Evolutionary conservation across 2,797 vertebrate species (phyloP), one percentile per base, ranked within the genome.

Genomic region (Acrocephalus scirpaceus): DNA sequence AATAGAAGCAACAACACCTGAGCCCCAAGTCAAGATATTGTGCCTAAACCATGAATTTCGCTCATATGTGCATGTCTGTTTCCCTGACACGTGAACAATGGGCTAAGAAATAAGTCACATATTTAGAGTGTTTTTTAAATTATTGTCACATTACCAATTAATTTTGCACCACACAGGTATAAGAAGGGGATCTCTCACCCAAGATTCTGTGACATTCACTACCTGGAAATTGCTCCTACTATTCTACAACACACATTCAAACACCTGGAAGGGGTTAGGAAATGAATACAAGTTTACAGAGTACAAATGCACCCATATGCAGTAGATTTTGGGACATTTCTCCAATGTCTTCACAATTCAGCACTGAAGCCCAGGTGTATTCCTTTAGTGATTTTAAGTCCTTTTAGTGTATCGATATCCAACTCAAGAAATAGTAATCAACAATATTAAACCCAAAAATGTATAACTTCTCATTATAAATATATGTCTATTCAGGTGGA

Each of bases 1-100:
- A 97, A 97, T 80, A 97, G 96, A 96, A 96, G 95, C 91, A 95
- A 96, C 80, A 97, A 76, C 98, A 98, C 97, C 98, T 98, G 98
- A 98, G 97, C 97, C 97, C 97, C 88, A 94, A 87, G 86, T 42
- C 92, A 92, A 93, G 93, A 91, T 21, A 73, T 0, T 66, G 70
- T 56, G 64, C 44, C 95, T 92, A 94, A 96, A 95, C 81, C 76
- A 94, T 26, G 56, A 91, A 78, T 90, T 92, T 60, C 75, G 48
- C 54, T 89, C 44, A 3, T 27, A 74, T 11, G 25, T 64, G 90
- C 56, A 32, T 11, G 47, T 32, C 44, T 11, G 38, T 44, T 88
- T 60, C 56, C 61, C 40, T 51, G 40, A 70, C 84, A 94, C 38
- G 86, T 5, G 20, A 93, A 64, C 77, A 91, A 56, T 48, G 22